These are phyloP conservation scores for Apamea monoglypha DNA, from an alignment of 2,888 invertebrate genomes.

Conservation along the genomic window DNA sequence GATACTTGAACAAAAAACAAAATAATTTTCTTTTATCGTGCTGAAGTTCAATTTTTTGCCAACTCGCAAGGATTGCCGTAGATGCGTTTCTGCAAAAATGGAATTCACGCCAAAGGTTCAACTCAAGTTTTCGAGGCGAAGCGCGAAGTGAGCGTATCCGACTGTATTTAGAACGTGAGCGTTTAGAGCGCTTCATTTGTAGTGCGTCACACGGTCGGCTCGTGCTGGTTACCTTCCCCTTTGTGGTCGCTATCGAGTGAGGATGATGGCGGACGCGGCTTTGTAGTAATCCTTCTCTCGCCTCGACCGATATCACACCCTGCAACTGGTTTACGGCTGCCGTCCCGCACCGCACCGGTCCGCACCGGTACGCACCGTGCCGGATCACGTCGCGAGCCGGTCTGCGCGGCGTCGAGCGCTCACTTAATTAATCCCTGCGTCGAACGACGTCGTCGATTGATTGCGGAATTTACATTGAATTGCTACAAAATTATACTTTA, in stretches of 20 bases:
- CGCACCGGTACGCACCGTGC: background rate
- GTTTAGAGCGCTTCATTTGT: background rate
- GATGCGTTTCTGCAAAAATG: background rate
- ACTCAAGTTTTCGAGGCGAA: background rate
- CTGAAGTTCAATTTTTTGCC: background rate
- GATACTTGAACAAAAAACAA: background rate
- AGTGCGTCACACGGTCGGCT: background rate
- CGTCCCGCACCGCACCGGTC: background rate
- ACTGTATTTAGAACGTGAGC: no score
- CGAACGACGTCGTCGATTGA: background rate
- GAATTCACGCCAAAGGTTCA: background rate
- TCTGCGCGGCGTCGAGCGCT: background rate
- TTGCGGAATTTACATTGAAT: background rate
- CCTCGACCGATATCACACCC: background rate
- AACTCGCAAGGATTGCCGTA: background rate
- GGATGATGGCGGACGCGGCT: background rate
- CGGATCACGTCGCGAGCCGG: background rate
- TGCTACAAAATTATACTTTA: background rate
- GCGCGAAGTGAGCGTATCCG: background rate
- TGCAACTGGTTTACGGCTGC: no score
- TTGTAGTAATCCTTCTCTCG: background rate
- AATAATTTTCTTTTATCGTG: background rate
- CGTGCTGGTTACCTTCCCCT: background rate
- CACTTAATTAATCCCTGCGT: conserved; percentile 17
- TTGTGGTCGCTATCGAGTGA: background rate